Percentiles rank a stretch among this genome's conserved stretches.
These are phyloP conservation scores for Corythornis leucogaster DNA, from an alignment of 2,797 vertebrate species.

Conservation along the genomic window DNA sequence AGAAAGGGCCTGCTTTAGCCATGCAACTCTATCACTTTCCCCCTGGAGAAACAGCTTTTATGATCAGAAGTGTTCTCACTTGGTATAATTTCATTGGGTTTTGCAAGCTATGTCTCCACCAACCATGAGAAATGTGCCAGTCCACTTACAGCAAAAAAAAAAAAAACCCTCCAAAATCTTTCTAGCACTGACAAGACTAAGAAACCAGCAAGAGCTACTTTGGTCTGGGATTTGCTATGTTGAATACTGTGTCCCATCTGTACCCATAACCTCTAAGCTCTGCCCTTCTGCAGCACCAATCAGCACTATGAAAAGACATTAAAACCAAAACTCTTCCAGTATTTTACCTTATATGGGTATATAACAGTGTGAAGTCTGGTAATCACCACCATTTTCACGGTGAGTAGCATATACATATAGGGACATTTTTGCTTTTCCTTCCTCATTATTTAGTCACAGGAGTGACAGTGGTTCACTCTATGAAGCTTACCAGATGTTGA, in stretches of 20 bases:
- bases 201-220: not conserved
- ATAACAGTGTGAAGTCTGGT: not conserved
- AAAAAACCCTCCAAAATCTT: not conserved
- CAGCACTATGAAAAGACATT: not conserved
- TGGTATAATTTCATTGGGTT: not conserved
- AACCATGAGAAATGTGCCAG: not conserved
- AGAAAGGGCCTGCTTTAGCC: not conserved
- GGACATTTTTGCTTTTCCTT: not conserved
- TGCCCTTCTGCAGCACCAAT: not conserved
- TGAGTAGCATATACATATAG: not conserved
- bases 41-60: not conserved
- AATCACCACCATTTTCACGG: not conserved
- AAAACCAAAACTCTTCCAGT: not conserved
- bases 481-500: not conserved
- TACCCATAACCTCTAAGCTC: not conserved
- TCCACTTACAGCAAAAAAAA: not conserved
- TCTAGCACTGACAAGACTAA: not conserved
- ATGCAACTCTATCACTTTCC: not conserved
- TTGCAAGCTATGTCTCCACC: not conserved
- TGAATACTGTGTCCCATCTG: not conserved
- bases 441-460: not conserved
- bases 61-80: not conserved
- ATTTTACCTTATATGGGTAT: not conserved
- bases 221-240: not conserved
- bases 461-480: not conserved